phyloP scores from a whole-genome alignment of 92 coral and sea anemone genomes.

The Actinostola sp. region DNA sequence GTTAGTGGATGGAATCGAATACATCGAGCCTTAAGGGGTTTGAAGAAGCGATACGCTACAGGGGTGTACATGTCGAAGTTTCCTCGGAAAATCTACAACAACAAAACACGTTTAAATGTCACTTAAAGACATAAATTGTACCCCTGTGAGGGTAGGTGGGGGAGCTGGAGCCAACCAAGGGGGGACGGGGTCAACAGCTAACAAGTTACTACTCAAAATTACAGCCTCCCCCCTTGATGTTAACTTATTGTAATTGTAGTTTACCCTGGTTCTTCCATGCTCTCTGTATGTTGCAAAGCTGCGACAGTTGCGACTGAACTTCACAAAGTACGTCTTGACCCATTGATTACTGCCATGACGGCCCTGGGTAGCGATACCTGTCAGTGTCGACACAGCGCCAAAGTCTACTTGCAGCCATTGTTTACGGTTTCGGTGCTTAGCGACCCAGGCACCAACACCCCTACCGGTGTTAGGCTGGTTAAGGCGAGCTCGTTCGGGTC shows the following conservation, averaged over 20 bases:
- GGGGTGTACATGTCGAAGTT: constrained; percentile 80
- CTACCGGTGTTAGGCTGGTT: constrained; percentile 65
- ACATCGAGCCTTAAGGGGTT: constrained; percentile 75
- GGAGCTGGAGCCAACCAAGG: too few relatives aligned
- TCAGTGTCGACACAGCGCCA: constrained; percentile 57
- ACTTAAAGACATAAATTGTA: too few relatives aligned
- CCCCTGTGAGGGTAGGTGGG: background rate
- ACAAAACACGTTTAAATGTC: too few relatives aligned
- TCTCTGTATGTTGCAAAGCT: constrained; percentile 68
- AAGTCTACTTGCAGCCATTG: constrained; percentile 90
- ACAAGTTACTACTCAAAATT: too few relatives aligned
- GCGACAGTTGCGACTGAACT: constrained; percentile 67
- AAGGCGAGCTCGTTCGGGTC: constrained; percentile 78
- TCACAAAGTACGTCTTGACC: constrained; percentile 67
- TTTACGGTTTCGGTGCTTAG: constrained; percentile 60
- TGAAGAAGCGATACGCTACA: constrained; percentile 83
- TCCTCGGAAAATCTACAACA: constrained; percentile 74
- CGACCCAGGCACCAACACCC: constrained; percentile 90
- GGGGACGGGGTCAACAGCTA: too few relatives aligned
- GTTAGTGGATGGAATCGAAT: constrained; percentile 75
- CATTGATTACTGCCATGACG: constrained; percentile 80
- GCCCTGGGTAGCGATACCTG: constrained; percentile 92
- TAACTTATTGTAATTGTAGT: background rate
- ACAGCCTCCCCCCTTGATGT: too few relatives aligned
- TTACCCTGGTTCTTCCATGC: constrained; percentile 80